Base-by-base conservation (phyloP, 2,113 vertebrate species). In the Ornithorhynchus anatinus region DNA sequence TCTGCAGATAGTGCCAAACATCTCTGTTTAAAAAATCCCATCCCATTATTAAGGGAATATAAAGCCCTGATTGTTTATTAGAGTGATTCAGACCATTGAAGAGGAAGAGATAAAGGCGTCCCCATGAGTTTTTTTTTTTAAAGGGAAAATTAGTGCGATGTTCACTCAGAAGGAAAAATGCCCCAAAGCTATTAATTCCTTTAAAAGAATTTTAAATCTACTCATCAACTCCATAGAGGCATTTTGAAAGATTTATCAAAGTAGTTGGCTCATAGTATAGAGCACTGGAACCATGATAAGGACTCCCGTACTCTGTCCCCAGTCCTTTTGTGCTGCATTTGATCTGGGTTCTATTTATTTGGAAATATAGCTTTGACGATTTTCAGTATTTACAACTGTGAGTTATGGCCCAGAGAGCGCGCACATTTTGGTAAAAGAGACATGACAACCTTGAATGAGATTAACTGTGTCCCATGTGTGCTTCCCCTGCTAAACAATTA, bases 41-140 rank as follows among this genome's bases (percentile, higher is more conserved):
- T 33, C 67, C 45, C 60, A 33, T 84, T 85, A 78, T 81, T 79
- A 79, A 63, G 50, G 72, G 50, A 84, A 64, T 60, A 71, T 70
- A 59, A 85, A 91, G 38, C 64, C 79, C 79, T 61, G 77, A 76
- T 78, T 48, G 48, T 12, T 88, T 82, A 64, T 90, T 90, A 57
- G 72, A 81, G 67, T 64, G 81, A 84, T 84, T 80, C 54, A 64
- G 61, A 33, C 31, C 69, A 70, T 69, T 85, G 53, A 75, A 88
- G 81, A 76, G 80, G 73, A 76, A 69, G 85, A 80, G 84, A 56
- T 81, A n/a, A 79, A 86, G 68, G 37, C 11, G 69, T 81, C 81
- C 47, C 65, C 65, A 25, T 70, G 59, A 80, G 67, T 69, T 88
- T 80, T 79, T 54, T 69, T 88, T 80, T 79, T 54, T 81, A 77